Conservation (phyloP, 2,888 invertebrate species). For the Limnephilus auricula region DNA sequence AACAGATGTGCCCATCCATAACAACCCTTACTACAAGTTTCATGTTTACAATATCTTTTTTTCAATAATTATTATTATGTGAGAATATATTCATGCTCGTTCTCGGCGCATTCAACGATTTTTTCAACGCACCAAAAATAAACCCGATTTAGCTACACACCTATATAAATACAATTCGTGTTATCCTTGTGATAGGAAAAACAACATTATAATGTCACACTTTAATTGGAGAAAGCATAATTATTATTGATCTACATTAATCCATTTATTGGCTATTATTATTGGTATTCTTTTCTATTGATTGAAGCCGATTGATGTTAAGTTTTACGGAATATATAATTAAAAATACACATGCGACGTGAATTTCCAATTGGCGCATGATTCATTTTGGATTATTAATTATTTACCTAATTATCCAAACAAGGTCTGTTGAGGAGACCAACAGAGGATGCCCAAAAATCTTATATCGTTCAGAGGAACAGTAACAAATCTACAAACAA, state of each 20-base stretch:
- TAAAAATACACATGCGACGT: no score
- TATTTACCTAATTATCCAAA: background rate
- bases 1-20: background rate
- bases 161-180: background rate
- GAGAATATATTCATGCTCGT: background rate
- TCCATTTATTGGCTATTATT: no score
- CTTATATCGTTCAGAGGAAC: no score
- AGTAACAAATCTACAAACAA: no score
- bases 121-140: background rate
- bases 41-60: background rate
- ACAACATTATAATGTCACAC: no score
- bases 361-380: no score
- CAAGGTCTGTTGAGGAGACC: background rate
- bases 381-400: no score
- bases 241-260: no score
- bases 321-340: no score
- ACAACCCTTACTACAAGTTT: background rate
- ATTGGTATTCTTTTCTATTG: no score
- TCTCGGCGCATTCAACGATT: background rate
- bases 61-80: background rate
- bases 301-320: no score
- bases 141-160: background rate
- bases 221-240: no score
- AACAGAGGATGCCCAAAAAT: background rate
- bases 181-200: background rate